A percentile compares a stretch with the other conserved stretches of the same genome.
Evolutionary conservation across 1,140 invertebrate species (phyloP).

Genomic region (Vanessa atalanta): DNA sequence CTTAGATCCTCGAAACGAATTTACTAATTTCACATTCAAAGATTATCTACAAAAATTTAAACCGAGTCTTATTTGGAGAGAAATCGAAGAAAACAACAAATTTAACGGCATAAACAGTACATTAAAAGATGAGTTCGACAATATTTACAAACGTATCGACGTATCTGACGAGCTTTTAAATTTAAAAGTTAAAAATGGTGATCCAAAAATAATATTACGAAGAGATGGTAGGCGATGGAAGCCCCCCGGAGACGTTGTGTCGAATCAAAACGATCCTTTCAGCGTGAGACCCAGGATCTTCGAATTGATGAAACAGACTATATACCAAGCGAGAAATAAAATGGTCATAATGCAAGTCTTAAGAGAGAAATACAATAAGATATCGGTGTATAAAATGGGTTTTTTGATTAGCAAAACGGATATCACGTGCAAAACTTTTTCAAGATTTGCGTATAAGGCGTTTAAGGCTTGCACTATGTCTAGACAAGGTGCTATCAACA

Average conservation of each 20-base stretch:
- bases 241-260: slow-evolving; percentile 4
- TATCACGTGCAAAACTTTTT: slow-evolving; percentile 42
- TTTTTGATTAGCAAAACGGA: slow-evolving; percentile 54
- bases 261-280: slow-evolving; percentile 28
- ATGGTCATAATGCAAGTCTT: slow-evolving; percentile 52
- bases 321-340: slow-evolving; percentile 52
- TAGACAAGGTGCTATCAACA: slow-evolving; percentile 5
- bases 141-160: slow-evolving; percentile 47
- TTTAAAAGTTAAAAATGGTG: slow-evolving; percentile 46
- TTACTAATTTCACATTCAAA: slow-evolving; percentile 45
- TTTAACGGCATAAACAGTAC: slow-evolving; percentile 39
- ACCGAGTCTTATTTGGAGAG: slow-evolving; percentile 44
- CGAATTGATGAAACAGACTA: slow-evolving; percentile 54
- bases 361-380: slow-evolving; percentile 34
- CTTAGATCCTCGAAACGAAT: not conserved
- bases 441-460: slow-evolving; percentile 40
- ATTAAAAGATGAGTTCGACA: slow-evolving; percentile 42
- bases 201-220: slow-evolving; percentile 39
- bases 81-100: slow-evolving; percentile 47
- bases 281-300: slow-evolving; percentile 37
- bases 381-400: slow-evolving; percentile 57
- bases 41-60: slow-evolving; percentile 54
- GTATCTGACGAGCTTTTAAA: slow-evolving; percentile 48
- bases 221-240: slow-evolving; percentile 48
- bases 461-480: slow-evolving; percentile 36